Evolutionary conservation across 2,888 invertebrate species (phyloP).

Genomic region (Abrostola tripartita): DNA sequence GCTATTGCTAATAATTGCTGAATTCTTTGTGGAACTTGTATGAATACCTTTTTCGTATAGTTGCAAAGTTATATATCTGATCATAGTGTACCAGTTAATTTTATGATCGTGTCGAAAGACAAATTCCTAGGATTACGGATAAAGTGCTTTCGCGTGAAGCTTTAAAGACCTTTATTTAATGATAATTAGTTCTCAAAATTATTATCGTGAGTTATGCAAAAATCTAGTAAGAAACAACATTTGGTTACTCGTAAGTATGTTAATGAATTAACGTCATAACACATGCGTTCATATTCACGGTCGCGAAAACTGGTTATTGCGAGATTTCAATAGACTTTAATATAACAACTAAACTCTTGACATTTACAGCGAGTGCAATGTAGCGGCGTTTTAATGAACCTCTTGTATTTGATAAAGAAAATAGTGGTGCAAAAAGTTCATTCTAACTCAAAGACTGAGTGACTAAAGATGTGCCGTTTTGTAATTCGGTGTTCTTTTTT

Average conservation of each 20-base stretch:
- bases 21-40: constrained; percentile 23
- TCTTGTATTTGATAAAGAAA: constrained; percentile 32
- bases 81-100: constrained; percentile 15
- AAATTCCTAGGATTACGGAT: constrained; percentile 23
- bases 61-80: constrained; percentile 31
- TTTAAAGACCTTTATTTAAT: too few relatives aligned
- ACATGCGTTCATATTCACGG: constrained; percentile 43
- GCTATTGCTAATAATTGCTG: constrained; percentile 34
- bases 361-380: constrained; percentile 41
- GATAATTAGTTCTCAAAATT: too few relatives aligned
- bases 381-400: constrained; percentile 34
- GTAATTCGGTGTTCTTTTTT: not conserved
- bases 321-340: constrained; percentile 44
- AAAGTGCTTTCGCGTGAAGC: too few relatives aligned
- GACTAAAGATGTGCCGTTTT: not conserved
- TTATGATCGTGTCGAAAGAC: constrained; percentile 40
- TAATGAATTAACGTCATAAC: constrained; percentile 25
- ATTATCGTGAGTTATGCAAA: too few relatives aligned
- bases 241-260: constrained; percentile 2
- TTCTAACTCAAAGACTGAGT: not conserved
- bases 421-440: not conserved
- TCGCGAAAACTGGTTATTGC: constrained; percentile 43
- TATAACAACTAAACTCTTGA: constrained; percentile 46
- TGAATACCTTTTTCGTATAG: constrained; percentile 13
- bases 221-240: too few relatives aligned